A percentile compares a stretch with the other conserved stretches of the same genome.
Evolutionary conservation across 2,888 invertebrate species (phyloP).

Genomic region (Drosophila kuntzei): DNA sequence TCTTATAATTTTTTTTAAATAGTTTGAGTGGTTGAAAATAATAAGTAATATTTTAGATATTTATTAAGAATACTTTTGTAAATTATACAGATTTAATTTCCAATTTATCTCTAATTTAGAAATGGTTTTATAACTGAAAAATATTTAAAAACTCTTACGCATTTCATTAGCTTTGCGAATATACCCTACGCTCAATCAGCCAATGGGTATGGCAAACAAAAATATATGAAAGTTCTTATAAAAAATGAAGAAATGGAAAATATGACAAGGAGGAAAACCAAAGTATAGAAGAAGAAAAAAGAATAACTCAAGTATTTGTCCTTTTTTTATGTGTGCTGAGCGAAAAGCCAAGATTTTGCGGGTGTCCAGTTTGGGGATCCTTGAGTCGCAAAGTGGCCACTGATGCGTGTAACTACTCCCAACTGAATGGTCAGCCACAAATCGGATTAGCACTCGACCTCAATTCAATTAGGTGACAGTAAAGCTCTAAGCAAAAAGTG

Average conservation of each 20-base stretch:
- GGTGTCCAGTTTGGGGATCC: constrained; percentile 62
- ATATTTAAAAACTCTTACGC: not conserved
- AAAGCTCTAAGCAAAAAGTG: constrained; percentile 53
- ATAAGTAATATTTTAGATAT: not conserved
- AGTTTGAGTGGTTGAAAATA: too few relatives aligned
- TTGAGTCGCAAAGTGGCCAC: constrained; percentile 29
- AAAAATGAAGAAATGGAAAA: constrained; percentile 54
- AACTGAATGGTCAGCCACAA: constrained; percentile 80
- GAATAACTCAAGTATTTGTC: constrained; percentile 63
- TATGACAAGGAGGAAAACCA: constrained; percentile 55
- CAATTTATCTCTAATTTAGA: not conserved
- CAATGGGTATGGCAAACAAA: constrained; percentile 29
- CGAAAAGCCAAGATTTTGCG: constrained; percentile 70
- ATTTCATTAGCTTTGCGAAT: not conserved
- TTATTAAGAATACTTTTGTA: not conserved
- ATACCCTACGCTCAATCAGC: not conserved
- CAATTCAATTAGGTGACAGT: constrained; percentile 80
- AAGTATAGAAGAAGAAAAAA: constrained; percentile 19
- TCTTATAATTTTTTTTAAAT: too few relatives aligned
- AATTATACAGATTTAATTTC: too few relatives aligned
- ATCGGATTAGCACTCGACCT: constrained; percentile 84
- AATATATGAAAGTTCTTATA: constrained; percentile 51
- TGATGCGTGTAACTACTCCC: constrained; percentile 82
- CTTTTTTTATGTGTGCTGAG: constrained; percentile 38
- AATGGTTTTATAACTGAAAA: not conserved